Percentiles rank a stretch among this genome's conserved stretches.
Conservation (phyloP, 2,797 vertebrate species). For the Basileuterus tristriatus region DNA sequence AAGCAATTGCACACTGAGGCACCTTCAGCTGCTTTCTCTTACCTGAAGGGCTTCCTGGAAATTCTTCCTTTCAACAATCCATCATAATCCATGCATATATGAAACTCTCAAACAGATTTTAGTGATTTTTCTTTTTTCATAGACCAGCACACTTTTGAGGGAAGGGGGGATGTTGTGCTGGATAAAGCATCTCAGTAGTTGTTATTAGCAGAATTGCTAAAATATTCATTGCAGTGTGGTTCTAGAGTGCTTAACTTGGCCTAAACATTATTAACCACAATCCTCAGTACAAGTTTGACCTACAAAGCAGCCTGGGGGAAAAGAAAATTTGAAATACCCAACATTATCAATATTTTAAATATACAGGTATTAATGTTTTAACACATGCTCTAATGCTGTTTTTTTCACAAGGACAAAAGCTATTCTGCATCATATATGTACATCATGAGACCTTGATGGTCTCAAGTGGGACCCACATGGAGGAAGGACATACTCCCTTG, state of each 20-base stretch:
- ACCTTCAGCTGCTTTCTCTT: not conserved
- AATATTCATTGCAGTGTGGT: not conserved
- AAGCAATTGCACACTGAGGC: not conserved
- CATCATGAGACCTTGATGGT: not conserved
- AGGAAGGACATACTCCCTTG: not conserved
- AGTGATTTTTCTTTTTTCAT: not conserved
- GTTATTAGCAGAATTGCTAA: not conserved
- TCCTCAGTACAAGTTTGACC: not conserved
- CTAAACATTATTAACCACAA: not conserved
- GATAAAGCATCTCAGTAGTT: not conserved
- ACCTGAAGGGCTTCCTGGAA: not conserved
- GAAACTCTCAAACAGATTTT: not conserved
- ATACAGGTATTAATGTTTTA: not conserved
- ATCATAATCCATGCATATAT: not conserved
- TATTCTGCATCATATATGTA: not conserved
- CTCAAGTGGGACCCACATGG: not conserved
- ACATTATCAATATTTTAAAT: not conserved
- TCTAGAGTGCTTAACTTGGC: not conserved
- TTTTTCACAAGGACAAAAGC: not conserved
- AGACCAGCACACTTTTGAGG: not conserved
- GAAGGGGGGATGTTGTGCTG: not conserved
- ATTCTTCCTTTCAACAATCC: not conserved
- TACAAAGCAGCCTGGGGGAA: not conserved
- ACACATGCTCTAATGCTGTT: not conserved
- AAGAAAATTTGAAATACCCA: not conserved